Evolutionary conservation across 2,797 vertebrate genomes (phyloP), one percentile per base, ranked within the genome.

Genomic region (Tapirus indicus): DNA sequence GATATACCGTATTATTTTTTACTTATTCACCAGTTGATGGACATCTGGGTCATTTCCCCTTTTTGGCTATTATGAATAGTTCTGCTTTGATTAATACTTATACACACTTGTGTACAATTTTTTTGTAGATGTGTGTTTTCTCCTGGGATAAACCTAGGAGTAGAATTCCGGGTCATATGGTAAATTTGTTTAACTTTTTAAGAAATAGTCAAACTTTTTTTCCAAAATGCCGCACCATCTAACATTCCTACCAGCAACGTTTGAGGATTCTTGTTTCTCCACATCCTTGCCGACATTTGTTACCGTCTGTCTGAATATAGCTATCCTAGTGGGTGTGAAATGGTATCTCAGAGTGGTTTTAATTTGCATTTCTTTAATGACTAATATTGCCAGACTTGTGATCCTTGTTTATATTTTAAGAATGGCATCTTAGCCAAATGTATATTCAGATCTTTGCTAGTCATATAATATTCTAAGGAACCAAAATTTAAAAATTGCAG

Each of bases 361-460:
- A 86, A 89, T 96, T 90, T 94, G 44, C 32, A 85, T 92, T 95
- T 21, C 58, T 38, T n/a, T 44, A 85, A 29, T 86, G 72, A 92
- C 56, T 87, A 87, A 64, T 35, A 25, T 41, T 77, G 54, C 44
- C 58, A 83, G 49, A 78, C 38, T 75, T 82, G 18, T 74, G 72
- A 95, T n/a, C 32, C 18, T 89, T 68, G 20, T 56, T 84, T 88
- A 80, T 91, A 95, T 92, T 90, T 90, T 47, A 64, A 79, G 29
- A 93, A 95, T 29, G 35, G 7, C n/a, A 21, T 69, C 58, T 83
- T 71, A 64, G 13, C 6, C 69, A 91, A 79, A 79, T 54, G 35
- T 47, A 20, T 83, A 20, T 87, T 84, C 41, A 41, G 84, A 72
- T 74, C n/a, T n/a, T 96, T 69, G 44, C 35, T 89, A 94, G 20